phyloP scores from a whole-genome alignment of 2,797 vertebrate species.

The Aplochiton taeniatus region DNA sequence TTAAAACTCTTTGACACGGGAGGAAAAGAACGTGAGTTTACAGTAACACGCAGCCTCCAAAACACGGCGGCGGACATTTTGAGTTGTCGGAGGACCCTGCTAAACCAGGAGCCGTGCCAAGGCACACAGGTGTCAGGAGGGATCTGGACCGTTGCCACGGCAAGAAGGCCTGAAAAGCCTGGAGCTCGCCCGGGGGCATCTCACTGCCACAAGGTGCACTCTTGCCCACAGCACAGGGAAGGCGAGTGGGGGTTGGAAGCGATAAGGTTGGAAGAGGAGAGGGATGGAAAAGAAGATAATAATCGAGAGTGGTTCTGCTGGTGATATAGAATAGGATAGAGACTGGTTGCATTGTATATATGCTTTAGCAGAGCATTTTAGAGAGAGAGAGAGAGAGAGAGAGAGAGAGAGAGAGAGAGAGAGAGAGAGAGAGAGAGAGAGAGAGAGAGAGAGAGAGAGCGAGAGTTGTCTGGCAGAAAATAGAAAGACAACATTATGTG shows the following conservation, averaged over 20 bases:
- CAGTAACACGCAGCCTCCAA: slow-evolving; percentile 44
- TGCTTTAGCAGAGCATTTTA: too few relatives aligned
- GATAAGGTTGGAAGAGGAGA: slow-evolving; percentile 13
- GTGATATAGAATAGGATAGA: too few relatives aligned
- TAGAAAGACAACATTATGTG: background rate
- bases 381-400: too few relatives aligned
- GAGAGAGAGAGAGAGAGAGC: slow-evolving; percentile 26
- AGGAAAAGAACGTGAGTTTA: slow-evolving; percentile 58
- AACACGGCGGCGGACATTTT: slow-evolving; percentile 38
- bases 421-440: background rate
- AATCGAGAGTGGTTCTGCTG: background rate
- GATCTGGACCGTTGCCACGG: slow-evolving; percentile 57
- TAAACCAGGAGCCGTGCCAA: slow-evolving; percentile 63
- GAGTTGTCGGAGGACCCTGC: slow-evolving; percentile 7
- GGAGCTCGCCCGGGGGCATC: slow-evolving; percentile 48
- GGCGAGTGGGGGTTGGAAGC: slow-evolving; percentile 15
- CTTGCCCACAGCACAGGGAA: slow-evolving; percentile 21
- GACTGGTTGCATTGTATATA: too few relatives aligned
- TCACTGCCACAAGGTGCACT: slow-evolving; percentile 36
- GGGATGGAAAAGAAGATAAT: slow-evolving; percentile 9
- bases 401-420: slow-evolving; percentile 6
- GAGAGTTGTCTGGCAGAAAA: slow-evolving; percentile 16
- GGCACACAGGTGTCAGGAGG: slow-evolving; percentile 65
- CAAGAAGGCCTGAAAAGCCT: slow-evolving; percentile 49
- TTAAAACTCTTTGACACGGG: slow-evolving; percentile 62